Evolutionary conservation across 1,140 invertebrate species (phyloP), one percentile per base, ranked within the genome.

Genomic region (Colletes gigas): DNA sequence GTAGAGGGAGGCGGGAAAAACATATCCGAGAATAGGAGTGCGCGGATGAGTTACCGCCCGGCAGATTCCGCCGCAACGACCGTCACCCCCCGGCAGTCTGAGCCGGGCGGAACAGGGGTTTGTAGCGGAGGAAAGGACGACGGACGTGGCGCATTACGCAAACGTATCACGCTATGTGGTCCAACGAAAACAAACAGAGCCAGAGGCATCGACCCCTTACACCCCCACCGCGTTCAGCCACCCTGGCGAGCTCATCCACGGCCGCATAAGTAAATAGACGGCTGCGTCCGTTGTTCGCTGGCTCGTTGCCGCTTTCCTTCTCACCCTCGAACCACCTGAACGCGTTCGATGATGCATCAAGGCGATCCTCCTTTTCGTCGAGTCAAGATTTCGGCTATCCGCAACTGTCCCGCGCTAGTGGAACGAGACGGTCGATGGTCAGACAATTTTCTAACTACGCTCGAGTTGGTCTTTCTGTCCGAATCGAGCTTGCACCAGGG

Each of bases 131-230:
- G 52, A 86, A 84, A 84, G 87, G 86, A 88, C 88, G 88, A 84
- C 89, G 88, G 90, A 90, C 90, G 83, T 82, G 85, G 89, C 89
- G 90, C 89, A 93, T 93, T 93, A 93, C 91, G 91, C 92, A 93
- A 93, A 93, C 91, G 91, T 93, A 93, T 93, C 91, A 93, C 92
- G 92, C 90, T 93, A 93, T 93, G 92, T 93, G 91, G 91, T 91
- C 92, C 92, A 93, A 93, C 89, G 91, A 92, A 93, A 93, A 93
- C 92, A 93, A 93, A 93, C 91, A 92, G 90, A 90, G 90, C 82
- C 83, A 78, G 83, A 84, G 87, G 83, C 85, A 78, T 83, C 82
- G 83, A 89, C 83, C 90, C 88, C 88, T 90, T 87, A 85, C 86
- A 84, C 84, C 85, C 88, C 85, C 88, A 52, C 74, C 86, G 63